A percentile compares a stretch with the other conserved stretches of the same genome.
Conservation (phyloP, 1,140 invertebrate species). For the Psilanteris sp. region DNA sequence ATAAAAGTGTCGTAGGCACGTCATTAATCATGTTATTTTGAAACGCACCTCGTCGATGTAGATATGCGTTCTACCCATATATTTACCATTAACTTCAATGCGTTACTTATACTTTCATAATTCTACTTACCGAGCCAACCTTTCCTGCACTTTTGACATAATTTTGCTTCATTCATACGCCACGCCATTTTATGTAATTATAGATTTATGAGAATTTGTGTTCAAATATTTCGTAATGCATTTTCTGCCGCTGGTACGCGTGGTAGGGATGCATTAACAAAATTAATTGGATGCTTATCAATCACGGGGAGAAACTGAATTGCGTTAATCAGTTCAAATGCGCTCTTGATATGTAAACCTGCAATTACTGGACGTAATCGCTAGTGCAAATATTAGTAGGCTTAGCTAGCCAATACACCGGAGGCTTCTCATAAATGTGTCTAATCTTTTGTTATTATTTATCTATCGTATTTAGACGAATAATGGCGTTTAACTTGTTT, state of each 20-base stretch:
- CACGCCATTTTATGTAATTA: background rate
- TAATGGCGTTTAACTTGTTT: no score
- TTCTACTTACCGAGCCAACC: background rate
- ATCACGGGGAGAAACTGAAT: slow-evolving; percentile 3
- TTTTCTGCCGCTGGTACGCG: background rate
- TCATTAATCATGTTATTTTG: slow-evolving; percentile 30
- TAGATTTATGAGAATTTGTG: background rate
- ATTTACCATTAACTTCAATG: slow-evolving; percentile 29
- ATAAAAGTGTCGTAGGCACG: background rate
- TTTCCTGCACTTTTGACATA: slow-evolving; percentile 45
- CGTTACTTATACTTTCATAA: slow-evolving; percentile 45
- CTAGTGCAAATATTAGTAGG: background rate
- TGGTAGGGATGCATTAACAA: slow-evolving; percentile 3
- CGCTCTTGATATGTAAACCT: slow-evolving; percentile 18
- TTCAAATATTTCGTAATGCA: slow-evolving; percentile 1
- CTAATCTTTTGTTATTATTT: background rate
- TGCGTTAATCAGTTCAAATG: slow-evolving; percentile 33
- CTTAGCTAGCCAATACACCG: background rate
- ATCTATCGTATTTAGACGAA: no score
- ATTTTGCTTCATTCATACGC: slow-evolving; percentile 27
- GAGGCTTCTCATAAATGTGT: slow-evolving; percentile 1
- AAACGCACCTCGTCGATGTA: slow-evolving; percentile 4
- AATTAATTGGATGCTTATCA: slow-evolving; percentile 28
- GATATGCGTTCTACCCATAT: background rate
- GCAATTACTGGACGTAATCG: slow-evolving; percentile 21